Percentiles rank a stretch among this genome's conserved stretches.
phyloP scores from a whole-genome alignment of 2,113 vertebrate genomes.

The Sakesphorus luctuosus region DNA sequence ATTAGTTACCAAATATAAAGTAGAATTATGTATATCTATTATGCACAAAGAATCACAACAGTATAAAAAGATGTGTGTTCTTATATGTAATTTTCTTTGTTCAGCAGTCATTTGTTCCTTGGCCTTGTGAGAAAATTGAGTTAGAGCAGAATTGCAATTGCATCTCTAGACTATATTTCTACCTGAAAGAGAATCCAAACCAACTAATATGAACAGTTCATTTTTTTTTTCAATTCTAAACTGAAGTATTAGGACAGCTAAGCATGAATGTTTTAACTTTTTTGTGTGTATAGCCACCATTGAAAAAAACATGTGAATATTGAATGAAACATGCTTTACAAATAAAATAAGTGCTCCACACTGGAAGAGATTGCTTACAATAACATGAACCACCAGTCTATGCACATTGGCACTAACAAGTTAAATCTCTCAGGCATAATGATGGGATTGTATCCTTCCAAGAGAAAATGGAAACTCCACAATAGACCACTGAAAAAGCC shows the following conservation, averaged over 20 bases:
- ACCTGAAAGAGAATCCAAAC: neutral
- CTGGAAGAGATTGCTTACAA: neutral
- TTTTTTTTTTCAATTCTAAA: neutral
- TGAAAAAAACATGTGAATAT: neutral
- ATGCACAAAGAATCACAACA: neutral
- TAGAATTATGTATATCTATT: neutral
- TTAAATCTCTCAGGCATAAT: constrained; percentile 21
- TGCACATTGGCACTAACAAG: neutral
- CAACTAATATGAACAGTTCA: neutral
- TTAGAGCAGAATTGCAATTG: neutral
- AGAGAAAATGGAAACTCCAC: neutral
- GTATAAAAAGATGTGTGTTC: neutral
- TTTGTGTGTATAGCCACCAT: neutral
- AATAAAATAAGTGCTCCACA: neutral
- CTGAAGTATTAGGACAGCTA: neutral
- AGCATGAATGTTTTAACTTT: neutral
- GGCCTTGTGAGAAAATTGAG: neutral
- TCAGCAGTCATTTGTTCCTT: neutral
- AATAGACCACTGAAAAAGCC: neutral
- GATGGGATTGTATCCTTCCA: neutral
- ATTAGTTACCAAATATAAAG: neutral
- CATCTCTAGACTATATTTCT: neutral
- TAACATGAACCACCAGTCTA: neutral
- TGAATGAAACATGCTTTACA: neutral
- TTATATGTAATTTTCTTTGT: neutral